These are phyloP conservation scores for Erpetoichthys calabaricus DNA, from an alignment of 2,797 vertebrate genomes.

Conservation along the genomic window DNA sequence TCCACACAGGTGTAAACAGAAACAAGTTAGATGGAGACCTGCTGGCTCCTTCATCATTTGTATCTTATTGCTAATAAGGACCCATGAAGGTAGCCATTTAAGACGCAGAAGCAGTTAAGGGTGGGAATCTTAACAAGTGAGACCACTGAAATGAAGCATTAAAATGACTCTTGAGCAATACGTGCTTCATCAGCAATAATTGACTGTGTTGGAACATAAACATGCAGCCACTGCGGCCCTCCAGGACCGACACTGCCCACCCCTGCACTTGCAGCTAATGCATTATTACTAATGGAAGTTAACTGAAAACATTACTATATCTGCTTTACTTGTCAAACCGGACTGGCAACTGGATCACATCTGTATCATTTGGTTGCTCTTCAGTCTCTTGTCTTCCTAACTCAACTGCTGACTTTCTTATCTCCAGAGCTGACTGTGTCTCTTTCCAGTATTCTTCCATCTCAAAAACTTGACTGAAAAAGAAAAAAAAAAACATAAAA, in stretches of 20 bases:
- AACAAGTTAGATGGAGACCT: no score
- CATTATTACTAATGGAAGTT: not conserved
- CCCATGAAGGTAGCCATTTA: no score
- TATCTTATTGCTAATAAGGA: no score
- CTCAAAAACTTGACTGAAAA: slow-evolving; percentile 64
- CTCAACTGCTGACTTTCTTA: slow-evolving; percentile 37
- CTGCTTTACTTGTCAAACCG: slow-evolving; percentile 70
- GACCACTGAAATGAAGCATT: no score
- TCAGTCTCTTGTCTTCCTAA: slow-evolving; percentile 24
- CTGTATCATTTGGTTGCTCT: slow-evolving; percentile 45
- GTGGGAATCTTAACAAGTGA: no score
- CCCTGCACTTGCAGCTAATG: not conserved
- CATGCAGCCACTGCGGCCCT: not conserved
- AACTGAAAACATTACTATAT: not conserved
- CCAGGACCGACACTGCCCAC: not conserved
- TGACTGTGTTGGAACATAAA: not conserved
- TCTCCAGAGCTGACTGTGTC: slow-evolving; percentile 39
- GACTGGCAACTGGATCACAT: slow-evolving; percentile 67
- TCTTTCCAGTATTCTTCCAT: slow-evolving; percentile 59
- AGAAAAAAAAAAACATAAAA: slow-evolving; percentile 7
- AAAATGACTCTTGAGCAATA: no score
- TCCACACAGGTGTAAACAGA: no score
- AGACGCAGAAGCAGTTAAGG: no score
- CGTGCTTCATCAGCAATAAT: no score
- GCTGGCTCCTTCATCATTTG: no score